Base-by-base conservation (phyloP, 2,113 vertebrate genomes). In the Bubo scandiacus region DNA sequence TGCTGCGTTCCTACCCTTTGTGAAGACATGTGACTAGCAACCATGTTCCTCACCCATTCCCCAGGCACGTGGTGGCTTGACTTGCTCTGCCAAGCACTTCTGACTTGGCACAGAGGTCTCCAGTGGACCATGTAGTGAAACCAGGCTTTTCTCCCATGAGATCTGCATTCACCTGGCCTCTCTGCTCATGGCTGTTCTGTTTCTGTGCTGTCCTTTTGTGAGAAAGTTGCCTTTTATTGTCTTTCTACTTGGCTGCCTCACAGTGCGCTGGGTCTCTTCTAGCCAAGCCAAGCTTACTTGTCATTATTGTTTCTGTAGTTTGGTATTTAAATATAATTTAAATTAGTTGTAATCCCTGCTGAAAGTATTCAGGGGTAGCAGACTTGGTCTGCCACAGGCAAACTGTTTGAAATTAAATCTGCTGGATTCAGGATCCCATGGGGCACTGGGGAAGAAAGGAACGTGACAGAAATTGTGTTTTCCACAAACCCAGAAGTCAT, bases 151-250 rank as follows among this genome's bases (percentile, higher is more conserved):
- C 36, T 92, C 15, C 42, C 40, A 15, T 1, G 3, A 58, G 9
- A 14, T 51, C 81, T 79, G 23, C 10, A 3, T 77, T 87, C 21
- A 51, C 18, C 68, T 61, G 58, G 66, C 70, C 36, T 96, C 81
- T 87, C 81, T 94, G 90, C 92, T 94, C 55, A 4, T 62, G 81
- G 74, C 84, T 96, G 47, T 85, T 89, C 66, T 88, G 85, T 77
- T 93, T 97, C 71, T 6, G 3, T 73, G 54, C 81, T 95, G 77
- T 86, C 51, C 63, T 80, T 80, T 43, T 66, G 36, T 92, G 85
- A 25, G 63, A 81, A 81, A 55, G 36, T 70, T 85, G 59, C 62
- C 63, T 88, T 71, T 82, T 62, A 10, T 49, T 66, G 62, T 77
- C 79, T 89, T 83, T 67, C 85, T 66, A 12, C n/a, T 83, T 70